Evolutionary conservation across 2,797 vertebrate species (phyloP).

Genomic region (Necrosyrtes monachus): DNA sequence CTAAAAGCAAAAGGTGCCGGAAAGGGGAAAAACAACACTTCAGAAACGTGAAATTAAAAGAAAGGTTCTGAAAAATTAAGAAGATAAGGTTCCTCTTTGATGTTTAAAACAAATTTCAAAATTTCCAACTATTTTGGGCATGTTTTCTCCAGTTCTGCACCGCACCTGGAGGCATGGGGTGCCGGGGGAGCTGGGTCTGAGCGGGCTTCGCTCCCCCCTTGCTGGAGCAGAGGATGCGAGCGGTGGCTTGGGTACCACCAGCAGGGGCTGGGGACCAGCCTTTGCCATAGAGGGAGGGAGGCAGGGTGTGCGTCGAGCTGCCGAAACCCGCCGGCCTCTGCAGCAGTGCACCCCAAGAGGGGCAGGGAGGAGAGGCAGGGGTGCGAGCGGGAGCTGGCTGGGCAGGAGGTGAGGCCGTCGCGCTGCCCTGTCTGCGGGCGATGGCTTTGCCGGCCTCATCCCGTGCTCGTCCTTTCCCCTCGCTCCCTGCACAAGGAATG

Average conservation of each 20-base stretch:
- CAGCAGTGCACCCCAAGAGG: background rate
- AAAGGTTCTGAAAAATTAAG: constrained; percentile 43
- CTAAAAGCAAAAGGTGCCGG: constrained; percentile 16
- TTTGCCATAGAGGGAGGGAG: background rate
- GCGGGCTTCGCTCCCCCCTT: background rate
- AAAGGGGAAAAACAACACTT: constrained; percentile 26
- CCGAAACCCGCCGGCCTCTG: rapidly evolving
- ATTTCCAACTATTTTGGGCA: background rate
- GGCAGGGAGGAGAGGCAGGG: background rate
- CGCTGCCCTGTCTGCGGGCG: rapidly evolving
- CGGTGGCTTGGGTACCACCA: background rate
- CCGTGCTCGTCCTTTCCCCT: background rate
- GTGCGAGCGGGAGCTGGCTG: rapidly evolving
- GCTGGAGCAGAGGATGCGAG: background rate
- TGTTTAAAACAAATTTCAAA: background rate
- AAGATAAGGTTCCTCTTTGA: background rate
- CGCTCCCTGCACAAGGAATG: background rate
- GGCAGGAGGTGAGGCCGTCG: background rate
- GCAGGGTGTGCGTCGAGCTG: rapidly evolving
- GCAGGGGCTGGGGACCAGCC: background rate
- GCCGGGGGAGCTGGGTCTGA: background rate
- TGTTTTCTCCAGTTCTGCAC: background rate
- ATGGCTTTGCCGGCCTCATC: background rate
- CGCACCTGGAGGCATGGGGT: background rate
- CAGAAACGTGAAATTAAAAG: constrained; percentile 26